Evolutionary conservation across 2,888 invertebrate genomes (phyloP).

Genomic region (Amblyjoppa fuscipennis): DNA sequence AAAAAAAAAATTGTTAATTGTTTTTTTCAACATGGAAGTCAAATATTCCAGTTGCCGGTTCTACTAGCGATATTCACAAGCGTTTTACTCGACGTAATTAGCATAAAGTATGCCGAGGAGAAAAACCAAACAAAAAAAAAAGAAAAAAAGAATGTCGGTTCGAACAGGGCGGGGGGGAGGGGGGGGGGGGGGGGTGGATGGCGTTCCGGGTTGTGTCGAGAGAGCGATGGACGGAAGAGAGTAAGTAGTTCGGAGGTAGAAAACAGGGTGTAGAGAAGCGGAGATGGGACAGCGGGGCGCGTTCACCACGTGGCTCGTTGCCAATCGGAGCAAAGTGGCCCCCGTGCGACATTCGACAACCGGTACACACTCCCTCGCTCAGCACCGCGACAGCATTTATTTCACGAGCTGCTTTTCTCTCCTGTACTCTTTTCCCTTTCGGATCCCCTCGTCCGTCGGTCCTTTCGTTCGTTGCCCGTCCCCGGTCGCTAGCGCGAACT

Average conservation of each 20-base stretch:
- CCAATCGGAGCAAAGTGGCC: constrained; percentile 64
- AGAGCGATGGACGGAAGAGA: constrained; percentile 12
- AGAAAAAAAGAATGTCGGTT: not conserved
- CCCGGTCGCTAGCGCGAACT: constrained; percentile 50
- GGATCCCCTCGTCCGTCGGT: not conserved
- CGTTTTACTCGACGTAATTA: not conserved
- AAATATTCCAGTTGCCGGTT: not conserved
- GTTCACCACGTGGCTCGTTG: constrained; percentile 61
- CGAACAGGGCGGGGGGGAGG: not conserved
- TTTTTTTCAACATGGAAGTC: too few species aligned
- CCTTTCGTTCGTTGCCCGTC: constrained; percentile 1
- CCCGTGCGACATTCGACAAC: constrained; percentile 58
- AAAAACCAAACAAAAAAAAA: not conserved
- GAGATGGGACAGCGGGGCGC: constrained; percentile 24
- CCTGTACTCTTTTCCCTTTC: constrained; percentile 52
- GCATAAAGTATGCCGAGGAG: constrained; percentile 11
- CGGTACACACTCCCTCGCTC: constrained; percentile 52
- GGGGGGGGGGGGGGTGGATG: too few species aligned
- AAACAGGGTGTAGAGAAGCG: constrained; percentile 24
- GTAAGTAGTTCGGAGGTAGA: constrained; percentile 8
- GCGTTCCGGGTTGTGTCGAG: constrained; percentile 1
- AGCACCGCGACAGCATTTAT: constrained; percentile 43
- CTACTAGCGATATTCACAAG: not conserved
- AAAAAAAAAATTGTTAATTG: too few species aligned
- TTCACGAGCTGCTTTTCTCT: constrained; percentile 45